phyloP scores from a whole-genome alignment of 2,797 vertebrate species.

The Todus mexicanus region DNA sequence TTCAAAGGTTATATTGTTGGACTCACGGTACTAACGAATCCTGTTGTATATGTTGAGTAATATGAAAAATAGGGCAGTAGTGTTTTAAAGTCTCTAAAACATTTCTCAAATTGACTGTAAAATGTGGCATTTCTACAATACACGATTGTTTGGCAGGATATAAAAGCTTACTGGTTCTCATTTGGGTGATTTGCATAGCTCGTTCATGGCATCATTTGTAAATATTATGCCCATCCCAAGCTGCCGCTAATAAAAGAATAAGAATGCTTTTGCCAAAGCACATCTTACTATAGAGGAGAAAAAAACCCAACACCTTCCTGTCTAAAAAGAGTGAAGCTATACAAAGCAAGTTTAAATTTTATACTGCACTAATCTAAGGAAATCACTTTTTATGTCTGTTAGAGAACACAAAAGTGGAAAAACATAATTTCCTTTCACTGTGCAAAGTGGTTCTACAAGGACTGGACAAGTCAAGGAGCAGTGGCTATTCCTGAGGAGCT shows the following conservation, averaged over 20 bases:
- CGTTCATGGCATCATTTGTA: slow-evolving; percentile 57
- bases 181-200: slow-evolving; percentile 60
- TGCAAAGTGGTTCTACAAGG: neutral
- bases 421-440: neutral
- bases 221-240: slow-evolving; percentile 58
- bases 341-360: slow-evolving; percentile 6
- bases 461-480: neutral
- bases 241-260: slow-evolving; percentile 31
- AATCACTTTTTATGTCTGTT: slow-evolving; percentile 7
- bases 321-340: neutral
- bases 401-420: neutral
- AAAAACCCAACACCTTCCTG: neutral
- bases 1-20: slow-evolving; percentile 17
- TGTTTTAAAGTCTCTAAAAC: slow-evolving; percentile 54
- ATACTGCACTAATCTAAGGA: slow-evolving; percentile 1
- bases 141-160: slow-evolving; percentile 23
- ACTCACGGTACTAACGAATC: neutral
- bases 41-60: slow-evolving; percentile 2
- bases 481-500: fast-evolving
- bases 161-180: slow-evolving; percentile 59
- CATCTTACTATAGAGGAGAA: neutral
- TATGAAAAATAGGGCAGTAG: slow-evolving; percentile 43
- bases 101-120: slow-evolving; percentile 61
- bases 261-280: slow-evolving; percentile 37
- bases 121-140: slow-evolving; percentile 48